Percentiles rank a stretch among this genome's conserved stretches.
These are phyloP conservation scores for Ennomos quercinarius DNA, from an alignment of 2,888 invertebrate genomes.

Conservation along the genomic window DNA sequence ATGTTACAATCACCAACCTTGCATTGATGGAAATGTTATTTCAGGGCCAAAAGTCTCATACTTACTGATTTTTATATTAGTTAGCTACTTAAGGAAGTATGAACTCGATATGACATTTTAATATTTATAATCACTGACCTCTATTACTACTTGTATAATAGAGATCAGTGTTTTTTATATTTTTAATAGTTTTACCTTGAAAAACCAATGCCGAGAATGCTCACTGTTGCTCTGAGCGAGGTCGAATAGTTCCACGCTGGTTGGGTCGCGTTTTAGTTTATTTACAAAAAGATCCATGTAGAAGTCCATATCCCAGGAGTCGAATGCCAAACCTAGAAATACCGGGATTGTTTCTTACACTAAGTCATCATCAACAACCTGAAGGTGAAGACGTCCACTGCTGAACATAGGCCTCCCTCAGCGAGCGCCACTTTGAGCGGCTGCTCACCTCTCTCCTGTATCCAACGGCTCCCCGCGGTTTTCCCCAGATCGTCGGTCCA, in stretches of 20 bases:
- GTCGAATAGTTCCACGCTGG: conserved; percentile 98
- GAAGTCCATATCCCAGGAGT: conserved; percentile 95
- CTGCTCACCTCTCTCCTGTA: no score
- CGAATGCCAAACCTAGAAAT: conserved; percentile 92
- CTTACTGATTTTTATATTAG: conserved; percentile 4
- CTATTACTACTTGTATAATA: no score
- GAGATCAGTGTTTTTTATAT: no score
- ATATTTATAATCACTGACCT: conserved; percentile 25
- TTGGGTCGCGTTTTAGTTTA: conserved; percentile 95
- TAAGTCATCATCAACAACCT: no score
- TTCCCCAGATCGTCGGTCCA: no score
- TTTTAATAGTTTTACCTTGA: conserved; percentile 87
- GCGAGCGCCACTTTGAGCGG: no score
- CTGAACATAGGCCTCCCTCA: no score
- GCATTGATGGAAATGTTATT: neutral
- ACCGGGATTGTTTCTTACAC: neutral
- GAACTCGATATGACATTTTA: neutral
- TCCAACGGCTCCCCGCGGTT: no score
- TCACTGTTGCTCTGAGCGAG: conserved; percentile 99
- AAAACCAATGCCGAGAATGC: conserved; percentile 99
- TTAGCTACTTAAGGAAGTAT: neutral
- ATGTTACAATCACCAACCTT: no score
- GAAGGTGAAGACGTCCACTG: no score
- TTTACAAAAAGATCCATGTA: conserved; percentile 94
- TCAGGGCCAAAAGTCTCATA: neutral